Base-by-base conservation (phyloP, 2,888 invertebrate species). In the Netelia melanura region DNA sequence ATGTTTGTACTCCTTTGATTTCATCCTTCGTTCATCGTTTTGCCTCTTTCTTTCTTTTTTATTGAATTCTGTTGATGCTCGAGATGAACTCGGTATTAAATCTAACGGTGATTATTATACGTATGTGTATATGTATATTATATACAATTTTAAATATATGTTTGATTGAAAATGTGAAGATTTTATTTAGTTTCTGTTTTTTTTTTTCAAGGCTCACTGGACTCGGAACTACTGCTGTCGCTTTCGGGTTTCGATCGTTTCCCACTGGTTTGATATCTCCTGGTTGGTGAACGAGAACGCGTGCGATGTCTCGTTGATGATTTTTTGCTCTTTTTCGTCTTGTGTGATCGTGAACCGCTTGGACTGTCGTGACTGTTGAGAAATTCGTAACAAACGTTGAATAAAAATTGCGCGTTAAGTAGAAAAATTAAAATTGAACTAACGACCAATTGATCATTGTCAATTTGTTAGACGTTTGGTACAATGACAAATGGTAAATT, bases 281-380 rank as follows among this genome's bases (percentile, higher is more conserved):
- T 90, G n/a, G 89, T 87, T 1, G 93, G 91, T 85, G 92, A 92
- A 30, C 92, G 90, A 44, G 93, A 93, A 30, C 91, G 91, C n/a
- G 92, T 92, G 84, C 92, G 89, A 72, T 93, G 92, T 61, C 91
- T 91, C 2, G 92, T 91, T 8, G 91, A 89, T 10, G 92, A 90
- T 76, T 93, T 93, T 88, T 93, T 93, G 79, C 90, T 93, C 79
- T 93, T 93, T 85, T 93, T 93, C 1, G 91, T 87, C 81, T 92
- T 92, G 81, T 93, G 92, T 5, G 92, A 91, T 58, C 92, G 91
- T 0, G 93, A 92, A 81, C 90, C 90, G 72, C 92, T 92, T 11
- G 91, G 89, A 76, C 91, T 92, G 25, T 93, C 92, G 68, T 93
- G 90, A 85, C 89, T 92, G 87, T 84, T 89, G 88, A 21, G 87